phyloP scores from a whole-genome alignment of 2,797 vertebrate genomes.

The Aselliscus stoliczkanus region DNA sequence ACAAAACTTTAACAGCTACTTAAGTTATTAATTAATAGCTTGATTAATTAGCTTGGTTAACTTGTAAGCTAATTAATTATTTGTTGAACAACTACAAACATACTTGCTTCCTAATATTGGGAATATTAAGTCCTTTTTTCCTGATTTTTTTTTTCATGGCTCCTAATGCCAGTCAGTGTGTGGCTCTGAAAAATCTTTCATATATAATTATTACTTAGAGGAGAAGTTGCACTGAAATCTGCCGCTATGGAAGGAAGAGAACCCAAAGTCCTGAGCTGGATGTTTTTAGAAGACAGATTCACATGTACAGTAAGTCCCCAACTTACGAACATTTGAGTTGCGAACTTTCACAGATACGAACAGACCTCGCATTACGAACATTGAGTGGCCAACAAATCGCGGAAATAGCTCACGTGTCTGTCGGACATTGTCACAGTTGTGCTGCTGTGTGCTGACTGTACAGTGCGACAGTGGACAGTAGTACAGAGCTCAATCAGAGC shows the following conservation, averaged over 20 bases:
- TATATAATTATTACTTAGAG: background rate
- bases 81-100: background rate
- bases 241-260: background rate
- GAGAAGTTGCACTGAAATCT: background rate
- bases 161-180: background rate
- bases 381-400: no score
- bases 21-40: background rate
- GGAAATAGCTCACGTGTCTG: no score
- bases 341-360: no score
- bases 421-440: no score
- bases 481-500: no score
- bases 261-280: background rate
- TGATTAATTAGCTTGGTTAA: background rate
- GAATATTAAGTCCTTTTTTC: background rate
- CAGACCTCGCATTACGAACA: no score
- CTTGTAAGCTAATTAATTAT: background rate
- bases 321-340: no score
- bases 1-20: background rate
- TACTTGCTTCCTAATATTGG: background rate
- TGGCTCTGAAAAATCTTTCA: background rate
- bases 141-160: background rate
- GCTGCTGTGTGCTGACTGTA: no score
- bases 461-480: no score
- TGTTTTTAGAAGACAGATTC: no score
- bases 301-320: no score